Conservation (phyloP, 92 coral and sea anemone genomes). For the Umimayanthus chanpuru region DNA sequence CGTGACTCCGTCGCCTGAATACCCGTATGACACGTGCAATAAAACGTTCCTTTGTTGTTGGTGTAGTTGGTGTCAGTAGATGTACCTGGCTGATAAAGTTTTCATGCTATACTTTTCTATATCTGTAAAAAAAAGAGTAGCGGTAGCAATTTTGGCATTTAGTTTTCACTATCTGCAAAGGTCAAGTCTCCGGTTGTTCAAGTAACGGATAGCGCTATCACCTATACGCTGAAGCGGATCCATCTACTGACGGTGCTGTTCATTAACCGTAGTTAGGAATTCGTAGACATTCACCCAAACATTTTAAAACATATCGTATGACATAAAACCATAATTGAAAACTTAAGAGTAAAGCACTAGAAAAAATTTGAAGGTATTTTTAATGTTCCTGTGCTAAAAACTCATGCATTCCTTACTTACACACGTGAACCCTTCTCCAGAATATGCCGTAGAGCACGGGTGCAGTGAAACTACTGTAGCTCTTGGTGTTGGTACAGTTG, state of each 20-base stretch:
- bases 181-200: too few relatives aligned
- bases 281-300: too few relatives aligned
- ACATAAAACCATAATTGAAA: too few relatives aligned
- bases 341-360: too few relatives aligned
- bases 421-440: constrained; percentile 81
- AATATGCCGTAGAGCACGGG: constrained; percentile 47
- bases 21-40: constrained; percentile 42
- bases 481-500: constrained; percentile 78
- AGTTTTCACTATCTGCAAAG: background rate
- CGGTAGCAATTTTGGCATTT: background rate
- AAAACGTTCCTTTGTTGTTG: constrained; percentile 58
- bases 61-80: constrained; percentile 49
- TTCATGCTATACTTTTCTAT: constrained; percentile 44
- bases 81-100: background rate
- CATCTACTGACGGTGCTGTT: too few relatives aligned
- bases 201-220: too few relatives aligned
- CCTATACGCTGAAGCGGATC: too few relatives aligned
- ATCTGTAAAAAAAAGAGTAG: constrained; percentile 2
- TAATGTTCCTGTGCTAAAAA: background rate
- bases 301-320: too few relatives aligned
- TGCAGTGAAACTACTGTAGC: constrained; percentile 80
- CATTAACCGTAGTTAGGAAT: too few relatives aligned
- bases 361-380: too few relatives aligned
- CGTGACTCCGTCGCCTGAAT: constrained; percentile 31
- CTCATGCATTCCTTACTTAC: constrained; percentile 38